A percentile compares a stretch with the other conserved stretches of the same genome.
Evolutionary conservation across 2,113 vertebrate species (phyloP).

Genomic region (Paradoxurus hermaphroditus): DNA sequence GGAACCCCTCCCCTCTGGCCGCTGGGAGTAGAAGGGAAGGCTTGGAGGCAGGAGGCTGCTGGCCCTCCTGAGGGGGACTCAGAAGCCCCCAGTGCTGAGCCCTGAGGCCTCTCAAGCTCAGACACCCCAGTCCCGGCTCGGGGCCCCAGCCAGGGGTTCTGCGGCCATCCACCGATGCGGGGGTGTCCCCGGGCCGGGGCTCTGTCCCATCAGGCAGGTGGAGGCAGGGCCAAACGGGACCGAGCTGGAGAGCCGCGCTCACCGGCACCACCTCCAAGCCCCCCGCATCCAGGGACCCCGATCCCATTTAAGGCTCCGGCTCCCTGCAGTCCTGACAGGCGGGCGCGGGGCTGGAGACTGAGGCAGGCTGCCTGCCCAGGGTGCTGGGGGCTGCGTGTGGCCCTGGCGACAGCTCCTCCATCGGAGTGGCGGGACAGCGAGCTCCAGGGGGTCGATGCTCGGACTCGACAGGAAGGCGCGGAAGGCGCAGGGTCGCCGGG

Average conservation of each 20-base stretch:
- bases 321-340: neutral
- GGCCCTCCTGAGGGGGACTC: neutral
- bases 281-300: neutral
- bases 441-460: too few relatives aligned
- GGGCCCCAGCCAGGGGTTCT: neutral
- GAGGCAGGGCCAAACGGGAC: neutral
- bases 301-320: accelerated
- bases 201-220: neutral
- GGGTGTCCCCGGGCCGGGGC: neutral
- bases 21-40: neutral
- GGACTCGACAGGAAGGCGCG: too few relatives aligned
- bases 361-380: neutral
- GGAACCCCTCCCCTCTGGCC: neutral
- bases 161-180: neutral
- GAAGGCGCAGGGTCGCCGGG: too few relatives aligned
- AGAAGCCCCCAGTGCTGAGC: neutral
- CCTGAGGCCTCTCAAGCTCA: neutral
- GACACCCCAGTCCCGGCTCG: neutral
- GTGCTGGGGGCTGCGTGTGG: too few relatives aligned
- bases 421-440: too few relatives aligned
- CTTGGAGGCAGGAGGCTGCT: neutral
- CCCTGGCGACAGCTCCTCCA: too few relatives aligned
- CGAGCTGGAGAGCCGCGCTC: neutral
- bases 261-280: neutral
- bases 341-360: neutral